Conservation (phyloP, 2,797 vertebrate genomes). For the Paguma larvata region DNA sequence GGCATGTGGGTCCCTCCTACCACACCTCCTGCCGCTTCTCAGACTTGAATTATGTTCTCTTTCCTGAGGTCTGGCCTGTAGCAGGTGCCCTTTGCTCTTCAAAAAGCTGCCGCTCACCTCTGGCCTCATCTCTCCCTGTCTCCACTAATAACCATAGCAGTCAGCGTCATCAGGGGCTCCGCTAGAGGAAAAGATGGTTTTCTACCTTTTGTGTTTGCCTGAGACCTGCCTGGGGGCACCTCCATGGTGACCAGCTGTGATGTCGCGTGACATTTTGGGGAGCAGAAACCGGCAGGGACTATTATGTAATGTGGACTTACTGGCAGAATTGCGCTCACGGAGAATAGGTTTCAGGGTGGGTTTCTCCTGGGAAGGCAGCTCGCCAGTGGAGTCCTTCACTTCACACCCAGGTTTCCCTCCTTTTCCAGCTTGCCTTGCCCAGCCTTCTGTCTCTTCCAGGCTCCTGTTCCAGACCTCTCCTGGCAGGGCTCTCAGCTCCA, state of each 20-base stretch:
- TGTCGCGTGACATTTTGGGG: slow-evolving; percentile 8
- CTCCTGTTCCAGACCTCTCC: not conserved
- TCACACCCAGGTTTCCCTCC: not conserved
- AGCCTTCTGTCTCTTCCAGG: not conserved
- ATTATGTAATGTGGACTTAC: not conserved
- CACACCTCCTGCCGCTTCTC: not conserved
- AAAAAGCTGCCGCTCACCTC: not conserved
- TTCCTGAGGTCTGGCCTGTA: not conserved
- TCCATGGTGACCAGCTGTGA: not conserved
- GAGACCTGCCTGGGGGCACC: not conserved
- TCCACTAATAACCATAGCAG: not conserved
- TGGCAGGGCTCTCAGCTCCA: not conserved
- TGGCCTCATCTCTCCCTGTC: not conserved
- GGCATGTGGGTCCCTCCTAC: not conserved
- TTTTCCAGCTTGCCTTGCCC: not conserved
- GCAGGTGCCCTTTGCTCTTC: slow-evolving; percentile 52
- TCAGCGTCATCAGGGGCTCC: not conserved
- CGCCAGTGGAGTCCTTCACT: not conserved
- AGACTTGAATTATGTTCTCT: slow-evolving; percentile 23
- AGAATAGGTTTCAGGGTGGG: not conserved
- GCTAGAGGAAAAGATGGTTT: not conserved
- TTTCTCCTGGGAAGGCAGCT: not conserved
- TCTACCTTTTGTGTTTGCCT: slow-evolving; percentile 22
- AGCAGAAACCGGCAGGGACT: not conserved
- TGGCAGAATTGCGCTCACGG: not conserved